Evolutionary conservation across 2,113 vertebrate species (phyloP).

Genomic region (Pterocles burchelli): DNA sequence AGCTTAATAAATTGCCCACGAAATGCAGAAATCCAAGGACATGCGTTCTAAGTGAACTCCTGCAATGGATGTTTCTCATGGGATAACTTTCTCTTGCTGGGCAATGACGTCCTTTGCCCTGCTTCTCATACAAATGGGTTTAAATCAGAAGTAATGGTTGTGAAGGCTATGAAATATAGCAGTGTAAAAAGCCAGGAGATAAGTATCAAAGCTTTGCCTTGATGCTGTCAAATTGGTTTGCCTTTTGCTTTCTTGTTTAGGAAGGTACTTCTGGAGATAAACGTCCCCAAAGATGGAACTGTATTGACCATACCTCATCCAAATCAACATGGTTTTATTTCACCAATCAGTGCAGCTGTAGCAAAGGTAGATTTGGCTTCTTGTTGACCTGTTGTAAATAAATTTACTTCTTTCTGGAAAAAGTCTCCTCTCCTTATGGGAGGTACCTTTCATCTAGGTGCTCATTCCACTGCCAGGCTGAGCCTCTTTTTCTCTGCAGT

Average conservation of each 20-base stretch:
- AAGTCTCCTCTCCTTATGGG: conserved; percentile 67
- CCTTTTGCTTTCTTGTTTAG: not conserved
- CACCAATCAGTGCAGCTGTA: not conserved
- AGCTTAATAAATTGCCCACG: not conserved
- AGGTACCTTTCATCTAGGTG: conserved; percentile 3
- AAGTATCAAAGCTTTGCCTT: not conserved
- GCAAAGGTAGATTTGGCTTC: not conserved
- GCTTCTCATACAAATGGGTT: not conserved
- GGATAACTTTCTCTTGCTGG: not conserved
- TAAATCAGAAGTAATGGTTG: not conserved
- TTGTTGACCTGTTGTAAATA: not conserved
- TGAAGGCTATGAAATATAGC: not conserved
- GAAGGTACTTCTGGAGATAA: not conserved
- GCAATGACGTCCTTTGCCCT: not conserved
- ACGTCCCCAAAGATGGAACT: not conserved
- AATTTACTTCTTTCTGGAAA: conserved; percentile 74
- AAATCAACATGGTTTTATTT: not conserved
- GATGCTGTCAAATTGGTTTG: not conserved
- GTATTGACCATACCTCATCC: not conserved
- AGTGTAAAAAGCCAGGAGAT: not conserved
- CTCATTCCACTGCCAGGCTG: not conserved
- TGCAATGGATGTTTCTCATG: not conserved
- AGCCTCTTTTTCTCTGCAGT: not conserved
- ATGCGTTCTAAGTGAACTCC: not conserved
- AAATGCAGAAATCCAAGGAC: not conserved